A percentile compares a stretch with the other conserved stretches of the same genome.
phyloP scores from a whole-genome alignment of 2,888 invertebrate genomes.

The Drosophila nr. fundita region DNA sequence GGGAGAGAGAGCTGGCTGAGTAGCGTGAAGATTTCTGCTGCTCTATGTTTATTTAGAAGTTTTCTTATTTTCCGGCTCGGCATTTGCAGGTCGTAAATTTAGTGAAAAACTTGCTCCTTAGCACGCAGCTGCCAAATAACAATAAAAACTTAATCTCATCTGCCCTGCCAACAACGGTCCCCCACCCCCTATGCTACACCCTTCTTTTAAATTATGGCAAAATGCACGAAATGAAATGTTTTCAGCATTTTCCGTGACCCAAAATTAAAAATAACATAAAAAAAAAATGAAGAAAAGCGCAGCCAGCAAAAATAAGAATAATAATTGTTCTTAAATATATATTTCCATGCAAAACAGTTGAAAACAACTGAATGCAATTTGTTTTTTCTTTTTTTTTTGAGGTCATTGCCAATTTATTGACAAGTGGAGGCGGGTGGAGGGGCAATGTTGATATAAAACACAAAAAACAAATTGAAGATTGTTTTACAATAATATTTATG shows the following conservation, averaged over 20 bases:
- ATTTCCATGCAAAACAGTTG: constrained; percentile 11
- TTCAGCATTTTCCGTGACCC: constrained; percentile 34
- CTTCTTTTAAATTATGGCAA: neutral
- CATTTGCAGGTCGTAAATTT: constrained; percentile 40
- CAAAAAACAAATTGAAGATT: constrained; percentile 11
- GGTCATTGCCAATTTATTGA: constrained; percentile 42
- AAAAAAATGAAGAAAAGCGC: constrained; percentile 14
- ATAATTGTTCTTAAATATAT: constrained; percentile 34
- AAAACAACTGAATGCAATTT: constrained; percentile 30
- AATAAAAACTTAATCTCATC: constrained; percentile 53
- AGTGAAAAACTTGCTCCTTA: constrained; percentile 27
- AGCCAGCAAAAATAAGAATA: constrained; percentile 8
- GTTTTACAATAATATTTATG: constrained; percentile 30
- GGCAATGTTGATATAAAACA: constrained; percentile 14
- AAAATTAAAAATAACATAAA: constrained; percentile 16
- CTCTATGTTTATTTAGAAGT: constrained; percentile 49
- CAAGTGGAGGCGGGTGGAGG: neutral
- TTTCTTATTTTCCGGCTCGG: constrained; percentile 21
- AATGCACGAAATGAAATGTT: constrained; percentile 18
- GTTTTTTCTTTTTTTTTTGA: neutral
- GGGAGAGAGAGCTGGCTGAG: neutral
- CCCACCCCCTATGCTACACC: neutral
- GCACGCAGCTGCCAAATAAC: constrained; percentile 23
- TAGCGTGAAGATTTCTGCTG: constrained; percentile 12
- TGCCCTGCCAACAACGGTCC: neutral